These are phyloP conservation scores for Agrochola litura DNA, from an alignment of 2,888 invertebrate species.

Conservation along the genomic window DNA sequence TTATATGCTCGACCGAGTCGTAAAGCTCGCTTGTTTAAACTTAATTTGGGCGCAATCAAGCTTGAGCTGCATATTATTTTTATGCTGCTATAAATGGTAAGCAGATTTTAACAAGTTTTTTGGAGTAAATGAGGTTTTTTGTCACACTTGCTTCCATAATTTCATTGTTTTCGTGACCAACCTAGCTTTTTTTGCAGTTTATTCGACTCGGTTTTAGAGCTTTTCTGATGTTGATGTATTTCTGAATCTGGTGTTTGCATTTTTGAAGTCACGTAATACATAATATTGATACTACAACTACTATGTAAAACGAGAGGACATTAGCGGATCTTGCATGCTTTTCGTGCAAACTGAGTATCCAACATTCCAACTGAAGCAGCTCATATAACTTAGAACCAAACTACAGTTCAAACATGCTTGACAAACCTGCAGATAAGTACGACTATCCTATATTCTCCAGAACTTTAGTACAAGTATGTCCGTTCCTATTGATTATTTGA, in stretches of 20 bases:
- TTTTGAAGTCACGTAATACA: not conserved
- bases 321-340: not conserved
- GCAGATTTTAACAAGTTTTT: slow-evolving; percentile 40
- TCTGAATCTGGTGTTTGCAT: not conserved
- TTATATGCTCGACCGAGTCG: slow-evolving; percentile 16
- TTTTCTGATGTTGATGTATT: not conserved
- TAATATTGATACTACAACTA: not conserved
- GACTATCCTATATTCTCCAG: not conserved
- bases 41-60: slow-evolving; percentile 48
- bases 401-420: slow-evolving; percentile 3
- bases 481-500: slow-evolving; percentile 9
- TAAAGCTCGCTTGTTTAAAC: slow-evolving; percentile 48
- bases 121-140: slow-evolving; percentile 13
- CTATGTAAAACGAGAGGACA: not conserved
- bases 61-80: slow-evolving; percentile 37
- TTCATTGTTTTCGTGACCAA: slow-evolving; percentile 5
- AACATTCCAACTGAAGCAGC: not conserved
- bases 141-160: not conserved
- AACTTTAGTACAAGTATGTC: slow-evolving; percentile 37
- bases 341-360: not conserved
- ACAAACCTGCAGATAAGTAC: slow-evolving; percentile 5
- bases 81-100: slow-evolving; percentile 36
- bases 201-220: no score
- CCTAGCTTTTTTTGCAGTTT: not conserved
- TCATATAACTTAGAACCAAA: not conserved